Percentiles rank a stretch among this genome's conserved stretches.
Conservation (phyloP, 1,140 invertebrate species). For the Trichonephila clavata region DNA sequence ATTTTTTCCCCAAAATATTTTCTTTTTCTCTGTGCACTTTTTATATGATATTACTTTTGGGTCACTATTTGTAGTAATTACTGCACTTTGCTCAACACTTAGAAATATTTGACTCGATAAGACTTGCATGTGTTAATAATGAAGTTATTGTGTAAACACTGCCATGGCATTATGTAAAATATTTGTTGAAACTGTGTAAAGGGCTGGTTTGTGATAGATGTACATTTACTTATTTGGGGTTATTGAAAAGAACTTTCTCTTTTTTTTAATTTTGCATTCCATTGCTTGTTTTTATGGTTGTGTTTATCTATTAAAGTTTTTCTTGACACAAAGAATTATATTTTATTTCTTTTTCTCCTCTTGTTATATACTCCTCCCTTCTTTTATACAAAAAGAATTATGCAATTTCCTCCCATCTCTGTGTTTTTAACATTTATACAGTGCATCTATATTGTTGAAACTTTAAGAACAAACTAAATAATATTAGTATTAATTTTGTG, state of each 20-base stretch:
- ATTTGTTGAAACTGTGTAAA: constrained; percentile 23
- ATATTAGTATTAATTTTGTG: too few relatives aligned
- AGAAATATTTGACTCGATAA: background rate
- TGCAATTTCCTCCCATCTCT: too few relatives aligned
- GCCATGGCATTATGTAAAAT: constrained; percentile 22
- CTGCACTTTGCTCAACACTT: constrained; percentile 28
- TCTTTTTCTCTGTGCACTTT: background rate
- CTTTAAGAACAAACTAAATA: too few relatives aligned
- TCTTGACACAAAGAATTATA: background rate
- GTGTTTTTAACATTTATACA: too few relatives aligned
- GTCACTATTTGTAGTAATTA: constrained; percentile 5
- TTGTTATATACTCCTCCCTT: background rate
- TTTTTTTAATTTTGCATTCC: background rate
- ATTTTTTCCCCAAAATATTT: too few relatives aligned
- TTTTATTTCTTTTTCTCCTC: background rate
- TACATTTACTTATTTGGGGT: background rate
- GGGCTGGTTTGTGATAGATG: background rate
- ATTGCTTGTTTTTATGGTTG: background rate
- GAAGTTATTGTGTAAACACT: background rate
- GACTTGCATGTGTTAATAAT: background rate
- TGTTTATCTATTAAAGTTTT: background rate
- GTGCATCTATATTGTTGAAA: too few relatives aligned
- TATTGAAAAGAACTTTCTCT: background rate
- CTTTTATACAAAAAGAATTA: background rate
- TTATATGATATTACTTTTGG: background rate